phyloP scores from a whole-genome alignment of 2,797 vertebrate genomes.

The Argyrosomus regius region DNA sequence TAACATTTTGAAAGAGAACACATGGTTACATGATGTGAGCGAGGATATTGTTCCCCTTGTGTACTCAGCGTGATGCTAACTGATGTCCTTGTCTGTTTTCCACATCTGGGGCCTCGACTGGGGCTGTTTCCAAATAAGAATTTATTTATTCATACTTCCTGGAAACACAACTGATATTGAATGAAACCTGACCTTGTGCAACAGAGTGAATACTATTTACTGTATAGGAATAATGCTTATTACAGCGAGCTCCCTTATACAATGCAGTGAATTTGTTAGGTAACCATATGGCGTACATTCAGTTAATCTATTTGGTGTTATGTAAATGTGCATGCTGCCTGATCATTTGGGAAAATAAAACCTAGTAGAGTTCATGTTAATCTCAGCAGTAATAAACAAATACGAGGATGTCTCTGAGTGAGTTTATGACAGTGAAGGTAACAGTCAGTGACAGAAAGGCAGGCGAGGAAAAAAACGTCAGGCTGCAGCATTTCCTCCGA shows the following conservation, averaged over 20 bases:
- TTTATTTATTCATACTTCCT: constrained; percentile 63
- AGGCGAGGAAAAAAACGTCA: constrained; percentile 4
- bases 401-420: constrained; percentile 5
- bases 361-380: constrained; percentile 4
- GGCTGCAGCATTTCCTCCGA: constrained; percentile 36
- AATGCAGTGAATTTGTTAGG: constrained; percentile 9
- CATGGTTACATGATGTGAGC: constrained; percentile 4
- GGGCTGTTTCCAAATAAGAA: constrained; percentile 51
- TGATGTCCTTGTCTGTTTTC: constrained; percentile 39
- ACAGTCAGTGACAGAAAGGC: constrained; percentile 49
- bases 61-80: constrained; percentile 29
- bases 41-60: constrained; percentile 12
- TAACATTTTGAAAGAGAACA: neutral
- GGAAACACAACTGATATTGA: constrained; percentile 45
- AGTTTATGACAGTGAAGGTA: constrained; percentile 24
- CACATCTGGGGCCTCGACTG: constrained; percentile 45
- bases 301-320: constrained; percentile 13
- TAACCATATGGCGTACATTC: constrained; percentile 19
- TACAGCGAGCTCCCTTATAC: constrained; percentile 10
- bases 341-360: constrained; percentile 27
- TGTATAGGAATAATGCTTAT: constrained; percentile 7
- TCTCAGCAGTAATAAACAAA: constrained; percentile 19
- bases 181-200: constrained; percentile 50
- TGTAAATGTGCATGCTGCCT: neutral
- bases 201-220: constrained; percentile 35